A percentile compares a stretch with the other conserved stretches of the same genome.
phyloP scores from a whole-genome alignment of 2,113 vertebrate species.

The Muntiacus reevesi region DNA sequence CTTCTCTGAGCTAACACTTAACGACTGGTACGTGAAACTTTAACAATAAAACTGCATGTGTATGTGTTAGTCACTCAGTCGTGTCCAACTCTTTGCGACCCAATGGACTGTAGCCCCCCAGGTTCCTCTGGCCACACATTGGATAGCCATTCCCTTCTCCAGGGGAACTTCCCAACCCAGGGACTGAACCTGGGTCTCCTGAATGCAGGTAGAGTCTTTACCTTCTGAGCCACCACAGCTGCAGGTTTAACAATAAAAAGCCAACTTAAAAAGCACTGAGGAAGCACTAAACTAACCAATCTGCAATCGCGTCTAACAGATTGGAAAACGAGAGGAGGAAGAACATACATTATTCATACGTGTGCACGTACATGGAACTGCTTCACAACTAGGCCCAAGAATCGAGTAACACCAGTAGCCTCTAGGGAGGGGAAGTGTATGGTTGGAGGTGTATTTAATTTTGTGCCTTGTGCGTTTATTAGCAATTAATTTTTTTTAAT shows the following conservation, averaged over 20 bases:
- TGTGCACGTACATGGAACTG: fast-evolving
- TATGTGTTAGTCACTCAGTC: not conserved
- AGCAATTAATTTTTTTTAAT: not conserved
- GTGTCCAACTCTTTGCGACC: not conserved
- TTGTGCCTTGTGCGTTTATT: not conserved
- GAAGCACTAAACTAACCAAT: not conserved
- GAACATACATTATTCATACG: fast-evolving
- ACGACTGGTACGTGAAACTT: not conserved
- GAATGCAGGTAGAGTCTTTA: not conserved
- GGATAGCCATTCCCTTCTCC: not conserved
- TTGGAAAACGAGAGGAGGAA: fast-evolving
- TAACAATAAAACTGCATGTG: not conserved
- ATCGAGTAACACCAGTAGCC: fast-evolving
- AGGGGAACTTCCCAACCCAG: not conserved
- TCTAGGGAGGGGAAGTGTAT: not conserved
- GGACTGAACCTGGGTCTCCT: not conserved
- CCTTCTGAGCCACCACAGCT: not conserved
- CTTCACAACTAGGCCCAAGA: not conserved
- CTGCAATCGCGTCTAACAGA: not conserved
- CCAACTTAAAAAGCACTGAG: not conserved
- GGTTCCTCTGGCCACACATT: not conserved
- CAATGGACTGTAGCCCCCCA: not conserved
- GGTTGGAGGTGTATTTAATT: not conserved
- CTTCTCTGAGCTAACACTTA: too few relatives aligned
- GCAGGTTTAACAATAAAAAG: not conserved